phyloP scores from a whole-genome alignment of 2,113 vertebrate genomes.

The Psittacara wagleri region DNA sequence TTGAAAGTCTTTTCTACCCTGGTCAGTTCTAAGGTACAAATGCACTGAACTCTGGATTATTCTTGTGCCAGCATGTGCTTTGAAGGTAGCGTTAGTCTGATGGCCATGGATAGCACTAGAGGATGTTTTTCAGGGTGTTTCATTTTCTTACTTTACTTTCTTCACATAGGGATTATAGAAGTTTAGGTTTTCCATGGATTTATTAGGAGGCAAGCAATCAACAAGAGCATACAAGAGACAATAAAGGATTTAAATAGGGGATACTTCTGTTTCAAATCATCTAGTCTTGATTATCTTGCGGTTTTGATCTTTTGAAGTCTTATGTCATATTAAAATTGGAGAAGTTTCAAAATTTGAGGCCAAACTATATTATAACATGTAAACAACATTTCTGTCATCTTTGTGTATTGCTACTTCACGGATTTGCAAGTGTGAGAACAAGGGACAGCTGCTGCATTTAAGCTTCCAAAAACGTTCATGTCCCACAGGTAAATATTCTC shows the following conservation, averaged over 20 bases:
- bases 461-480: neutral
- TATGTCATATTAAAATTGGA: neutral
- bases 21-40: neutral
- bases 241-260: neutral
- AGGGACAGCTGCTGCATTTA: neutral
- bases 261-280: neutral
- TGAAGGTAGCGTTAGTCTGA: neutral
- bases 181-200: neutral
- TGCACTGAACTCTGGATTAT: neutral
- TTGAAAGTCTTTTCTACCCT: neutral
- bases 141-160: neutral
- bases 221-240: neutral
- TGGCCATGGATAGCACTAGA: neutral
- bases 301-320: neutral
- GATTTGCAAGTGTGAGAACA: neutral
- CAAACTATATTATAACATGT: neutral
- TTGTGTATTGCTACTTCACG: neutral
- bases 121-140: neutral
- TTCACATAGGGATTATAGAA: neutral
- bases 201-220: neutral
- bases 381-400: neutral
- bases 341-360: neutral
- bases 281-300: neutral
- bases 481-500: neutral
- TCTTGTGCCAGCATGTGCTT: neutral